A percentile compares a stretch with the other conserved stretches of the same genome.
phyloP scores from a whole-genome alignment of 1,140 invertebrate genomes.

The Danaus plexippus region DNA sequence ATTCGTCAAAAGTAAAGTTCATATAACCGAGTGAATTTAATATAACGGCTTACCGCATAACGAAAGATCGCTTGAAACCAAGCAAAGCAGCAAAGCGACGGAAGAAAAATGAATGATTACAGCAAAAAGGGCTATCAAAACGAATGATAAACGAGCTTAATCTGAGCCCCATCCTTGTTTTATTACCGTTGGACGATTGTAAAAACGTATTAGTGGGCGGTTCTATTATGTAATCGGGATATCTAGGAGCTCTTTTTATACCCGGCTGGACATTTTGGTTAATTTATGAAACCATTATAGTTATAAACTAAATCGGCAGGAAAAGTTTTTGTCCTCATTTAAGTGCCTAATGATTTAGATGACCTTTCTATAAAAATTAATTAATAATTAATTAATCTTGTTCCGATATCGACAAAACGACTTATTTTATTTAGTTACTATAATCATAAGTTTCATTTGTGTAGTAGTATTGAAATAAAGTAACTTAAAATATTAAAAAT shows the following conservation, averaged over 20 bases:
- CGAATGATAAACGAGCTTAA: conserved; percentile 71
- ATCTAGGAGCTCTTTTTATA: conserved; percentile 15
- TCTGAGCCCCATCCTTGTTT: conserved; percentile 64
- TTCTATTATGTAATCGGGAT: conserved; percentile 20
- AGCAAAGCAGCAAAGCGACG: conserved; percentile 60
- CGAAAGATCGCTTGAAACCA: conserved; percentile 58
- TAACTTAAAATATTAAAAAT: no score
- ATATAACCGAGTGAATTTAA: conserved; percentile 41
- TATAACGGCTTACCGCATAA: conserved; percentile 47
- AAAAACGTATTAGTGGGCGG: conserved; percentile 66
- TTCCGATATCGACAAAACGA: no score
- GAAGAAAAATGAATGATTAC: conserved; percentile 72
- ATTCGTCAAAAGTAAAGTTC: conserved; percentile 2
- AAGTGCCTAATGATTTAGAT: no score
- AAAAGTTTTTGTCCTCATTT: conserved; percentile 12
- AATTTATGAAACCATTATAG: conserved; percentile 49
- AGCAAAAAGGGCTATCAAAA: conserved; percentile 69
- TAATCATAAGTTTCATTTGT: no score
- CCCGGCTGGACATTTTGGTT: conserved; percentile 28
- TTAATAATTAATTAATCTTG: no score
- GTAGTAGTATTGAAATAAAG: no score
- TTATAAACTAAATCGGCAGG: conserved; percentile 12
- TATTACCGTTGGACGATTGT: conserved; percentile 66
- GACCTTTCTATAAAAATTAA: no score
- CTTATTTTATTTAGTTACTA: no score